Percentiles rank a stretch among this genome's conserved stretches.
These are phyloP conservation scores for Tenthredo livida DNA, from an alignment of 2,888 invertebrate genomes.

Conservation along the genomic window DNA sequence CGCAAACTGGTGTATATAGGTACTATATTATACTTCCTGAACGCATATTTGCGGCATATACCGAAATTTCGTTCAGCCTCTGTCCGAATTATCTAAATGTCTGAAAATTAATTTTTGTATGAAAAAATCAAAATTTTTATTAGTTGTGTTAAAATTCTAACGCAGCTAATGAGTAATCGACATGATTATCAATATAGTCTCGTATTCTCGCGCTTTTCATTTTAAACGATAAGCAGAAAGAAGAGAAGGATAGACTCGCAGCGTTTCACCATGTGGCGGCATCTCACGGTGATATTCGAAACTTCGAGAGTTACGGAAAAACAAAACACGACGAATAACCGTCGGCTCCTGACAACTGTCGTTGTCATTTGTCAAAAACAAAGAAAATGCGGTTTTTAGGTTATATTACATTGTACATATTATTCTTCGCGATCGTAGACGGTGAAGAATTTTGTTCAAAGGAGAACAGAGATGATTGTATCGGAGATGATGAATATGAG, in stretches of 20 bases:
- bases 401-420: not conserved
- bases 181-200: not conserved
- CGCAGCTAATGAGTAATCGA: not conserved
- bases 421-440: not conserved
- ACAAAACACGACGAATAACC: not conserved
- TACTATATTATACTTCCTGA: not conserved
- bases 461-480: conserved; percentile 64
- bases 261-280: not conserved
- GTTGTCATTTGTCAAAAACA: not conserved
- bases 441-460: conserved; percentile 64
- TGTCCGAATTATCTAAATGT: too few relatives aligned
- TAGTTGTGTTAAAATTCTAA: not conserved
- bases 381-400: not conserved
- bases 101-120: too few relatives aligned
- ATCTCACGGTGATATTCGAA: not conserved
- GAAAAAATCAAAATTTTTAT: too few relatives aligned
- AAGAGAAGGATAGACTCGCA: not conserved
- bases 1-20: not conserved
- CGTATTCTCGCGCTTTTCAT: conserved; percentile 18
- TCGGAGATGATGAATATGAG: conserved; percentile 52
- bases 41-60: not conserved
- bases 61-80: too few relatives aligned
- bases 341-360: too few relatives aligned
- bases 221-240: not conserved
- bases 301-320: not conserved